Evolutionary conservation across 2,113 vertebrate genomes (phyloP), one percentile per base, ranked within the genome.

Genomic region (Dasyornis broadbenti): DNA sequence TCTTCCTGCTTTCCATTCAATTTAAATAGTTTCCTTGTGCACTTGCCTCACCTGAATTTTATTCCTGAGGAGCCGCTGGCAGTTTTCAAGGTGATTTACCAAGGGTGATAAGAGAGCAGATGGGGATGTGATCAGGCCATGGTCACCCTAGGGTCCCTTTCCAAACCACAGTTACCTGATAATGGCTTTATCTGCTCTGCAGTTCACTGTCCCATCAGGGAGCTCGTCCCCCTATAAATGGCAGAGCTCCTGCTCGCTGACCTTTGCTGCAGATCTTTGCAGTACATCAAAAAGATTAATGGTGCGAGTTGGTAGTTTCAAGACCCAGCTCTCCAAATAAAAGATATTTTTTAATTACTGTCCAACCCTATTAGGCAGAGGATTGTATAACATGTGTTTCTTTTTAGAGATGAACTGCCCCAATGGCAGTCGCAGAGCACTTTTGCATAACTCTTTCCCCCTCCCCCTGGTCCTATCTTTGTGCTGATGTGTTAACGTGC

Each of bases 321-420:
- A 96, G 96, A 97, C 92, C 90, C 95, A 95, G 90, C 92, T 97
- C 94, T 96, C 90, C 92, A 97, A 96, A 95, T 95, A 97, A 96
- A 95, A 95, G 94, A 97, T 96, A 95, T 95, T 95, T 97, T 96
- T 97, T 97, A 97, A 97, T 97, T 97, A 97, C 94, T 97, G 96
- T 97, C 96, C 95, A 89, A 90, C 30, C 39, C 84, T 82, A 92
- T 97, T 97, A 97, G 81, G 84, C 44, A 10, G 22, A 90, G 75
- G 71, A 65, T 66, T 93, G 95, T 92, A 6, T 91, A 95, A 96
- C 97, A 97, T 97, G 93, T 97, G 97, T 96, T 97, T 97, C 92
- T 92, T 95, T 57, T 97, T 97, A 97, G 91, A 90, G 93, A 95
- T 89, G 95, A 96, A 91, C 94, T 94, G 95, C 94, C 83, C 92